Evolutionary conservation across 2,113 vertebrate species (phyloP), one percentile per base, ranked within the genome.

Genomic region (Ailurus styani): DNA sequence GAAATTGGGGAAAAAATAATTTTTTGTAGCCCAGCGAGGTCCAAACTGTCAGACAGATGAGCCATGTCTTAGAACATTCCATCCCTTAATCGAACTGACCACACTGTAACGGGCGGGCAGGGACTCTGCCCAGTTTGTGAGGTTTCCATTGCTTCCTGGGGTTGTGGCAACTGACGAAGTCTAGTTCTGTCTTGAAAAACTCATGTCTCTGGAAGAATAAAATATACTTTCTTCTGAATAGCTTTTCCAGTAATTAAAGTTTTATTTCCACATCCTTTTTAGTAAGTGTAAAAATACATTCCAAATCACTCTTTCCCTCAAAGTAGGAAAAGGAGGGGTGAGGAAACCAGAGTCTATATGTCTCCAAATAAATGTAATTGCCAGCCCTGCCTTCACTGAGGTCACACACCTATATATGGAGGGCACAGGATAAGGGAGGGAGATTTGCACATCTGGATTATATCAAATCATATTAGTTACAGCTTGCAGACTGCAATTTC

Each of bases 371-470:
- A 96, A 94, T 95, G 45, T 96, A 95, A 70, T 95, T 91, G 40
- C 29, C 68, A n/a, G 21, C 54, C 91, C 47, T 96, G 95, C 82
- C 8, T 96, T 93, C 87, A 60, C 70, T 47, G 31, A 68, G 54
- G 72, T 91, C 55, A 92, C 45, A 52, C 60, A 98, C 93, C 70
- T 2, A 0, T 88, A 34, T 94, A 89, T 94, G 87, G 50, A 97
- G 83, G 93, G 57, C 84, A 90, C 12, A 90, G 54, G 77, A 68
- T 95, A 94, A 54, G n/a, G 79, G 50, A 93, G 83, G 66, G 45
- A 95, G 75, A 75, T 9, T 79, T 77, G 96, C 98, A 77, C 98
- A 97, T 98, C 97, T 98, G 98, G 96, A 96, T 96, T 97, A 78
- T 82, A 98, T 98, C 97, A 98, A 98, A 68, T 52, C 92, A 78